Conservation (phyloP, 2,113 vertebrate genomes). For the Poeciliopsis occidentalis region DNA sequence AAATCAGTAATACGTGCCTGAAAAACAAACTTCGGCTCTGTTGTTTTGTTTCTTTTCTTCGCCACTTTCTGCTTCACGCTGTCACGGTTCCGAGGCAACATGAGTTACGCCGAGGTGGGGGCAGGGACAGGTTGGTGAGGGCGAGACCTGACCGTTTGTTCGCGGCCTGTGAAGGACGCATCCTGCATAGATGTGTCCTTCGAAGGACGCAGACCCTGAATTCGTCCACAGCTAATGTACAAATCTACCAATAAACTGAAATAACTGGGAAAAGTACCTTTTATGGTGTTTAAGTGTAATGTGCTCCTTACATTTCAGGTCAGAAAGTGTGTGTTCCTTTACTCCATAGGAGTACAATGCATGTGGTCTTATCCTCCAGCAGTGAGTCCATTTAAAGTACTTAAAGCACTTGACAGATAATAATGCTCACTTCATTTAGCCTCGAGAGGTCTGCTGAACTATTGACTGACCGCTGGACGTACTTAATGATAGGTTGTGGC, state of each 20-base stretch:
- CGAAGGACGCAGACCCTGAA: too few relatives aligned
- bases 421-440: slow-evolving; percentile 61
- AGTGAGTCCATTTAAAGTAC: slow-evolving; percentile 33
- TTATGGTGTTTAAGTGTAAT: background rate
- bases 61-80: too few relatives aligned
- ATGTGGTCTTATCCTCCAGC: slow-evolving; percentile 12
- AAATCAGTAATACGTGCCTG: too few relatives aligned
- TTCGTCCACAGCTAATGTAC: background rate
- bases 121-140: too few relatives aligned
- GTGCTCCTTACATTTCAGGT: background rate
- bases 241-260: background rate
- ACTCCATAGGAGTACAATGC: background rate
- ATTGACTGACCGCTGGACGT: slow-evolving; percentile 54
- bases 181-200: too few relatives aligned
- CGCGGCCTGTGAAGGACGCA: too few relatives aligned
- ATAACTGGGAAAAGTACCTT: background rate
- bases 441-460: slow-evolving; percentile 52
- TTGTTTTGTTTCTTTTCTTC: too few relatives aligned
- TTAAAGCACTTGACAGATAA: slow-evolving; percentile 50
- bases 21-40: too few relatives aligned
- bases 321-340: background rate
- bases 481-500: slow-evolving; percentile 16
- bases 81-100: too few relatives aligned
- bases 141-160: too few relatives aligned
- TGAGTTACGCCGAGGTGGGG: too few relatives aligned